phyloP scores from a whole-genome alignment of 1,140 invertebrate genomes.

The Drosophila triauraria region DNA sequence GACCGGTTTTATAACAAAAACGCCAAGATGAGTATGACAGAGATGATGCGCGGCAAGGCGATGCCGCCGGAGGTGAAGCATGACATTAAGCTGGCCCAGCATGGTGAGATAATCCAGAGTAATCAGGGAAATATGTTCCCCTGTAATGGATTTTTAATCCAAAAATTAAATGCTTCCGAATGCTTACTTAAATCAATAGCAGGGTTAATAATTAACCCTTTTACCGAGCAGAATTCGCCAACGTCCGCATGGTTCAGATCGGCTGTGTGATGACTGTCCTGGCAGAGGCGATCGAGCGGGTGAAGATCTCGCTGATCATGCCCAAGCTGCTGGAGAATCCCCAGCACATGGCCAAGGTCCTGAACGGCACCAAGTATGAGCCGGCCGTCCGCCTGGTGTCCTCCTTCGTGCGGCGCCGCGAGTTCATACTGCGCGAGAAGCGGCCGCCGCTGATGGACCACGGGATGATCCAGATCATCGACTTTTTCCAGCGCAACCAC shows the following conservation, averaged over 20 bases:
- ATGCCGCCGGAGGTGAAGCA: slow-evolving; percentile 4
- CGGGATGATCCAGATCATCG: slow-evolving; percentile 64
- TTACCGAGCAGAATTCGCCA: slow-evolving; percentile 39
- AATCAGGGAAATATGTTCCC: no score
- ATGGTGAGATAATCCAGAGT: slow-evolving; percentile 18
- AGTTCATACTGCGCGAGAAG: slow-evolving; percentile 39
- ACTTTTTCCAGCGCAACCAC: slow-evolving; percentile 57
- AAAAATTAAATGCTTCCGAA: no score
- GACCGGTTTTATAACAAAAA: neutral
- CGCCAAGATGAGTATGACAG: slow-evolving; percentile 40
- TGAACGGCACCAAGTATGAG: slow-evolving; percentile 38
- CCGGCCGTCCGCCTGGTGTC: slow-evolving; percentile 32
- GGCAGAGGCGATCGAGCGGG: slow-evolving; percentile 40
- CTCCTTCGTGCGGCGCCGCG: slow-evolving; percentile 45
- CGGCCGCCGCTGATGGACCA: slow-evolving; percentile 56
- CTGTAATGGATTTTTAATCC: no score
- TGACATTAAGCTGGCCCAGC: slow-evolving; percentile 32
- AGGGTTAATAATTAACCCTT: neutral
- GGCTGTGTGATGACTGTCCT: slow-evolving; percentile 34
- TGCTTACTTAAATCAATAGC: no score
- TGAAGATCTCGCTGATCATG: slow-evolving; percentile 65
- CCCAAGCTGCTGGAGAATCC: slow-evolving; percentile 46
- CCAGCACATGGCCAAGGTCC: neutral
- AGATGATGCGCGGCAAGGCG: slow-evolving; percentile 32
- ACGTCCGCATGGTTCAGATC: slow-evolving; percentile 33